Base-by-base conservation (phyloP, 1,140 invertebrate genomes). In the Drosophila guanche region DNA sequence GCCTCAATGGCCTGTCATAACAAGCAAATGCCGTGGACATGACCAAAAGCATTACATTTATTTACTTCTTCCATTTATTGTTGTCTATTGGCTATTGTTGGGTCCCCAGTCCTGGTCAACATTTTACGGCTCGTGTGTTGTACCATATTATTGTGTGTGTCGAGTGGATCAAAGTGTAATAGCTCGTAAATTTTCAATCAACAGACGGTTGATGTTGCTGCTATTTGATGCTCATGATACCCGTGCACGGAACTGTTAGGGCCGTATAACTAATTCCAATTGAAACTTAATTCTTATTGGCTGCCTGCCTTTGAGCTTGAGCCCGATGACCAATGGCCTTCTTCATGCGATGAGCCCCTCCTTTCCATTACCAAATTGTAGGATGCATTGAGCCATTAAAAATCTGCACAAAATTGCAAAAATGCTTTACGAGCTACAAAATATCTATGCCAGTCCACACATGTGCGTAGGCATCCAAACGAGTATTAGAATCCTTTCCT, bases 181-280 rank as follows among this genome's bases (percentile, higher is more conserved):
- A 71, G 77, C 71, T 80, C 60, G 71, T 76, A 76, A 76, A 80
- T 71, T 76, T 71, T 61, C 65, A 75, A 71, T 79, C 59, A 65
- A 67, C 23, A 29, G 46, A 14, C 61, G 8, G 37, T 46, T 43
- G 42, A 22, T 54, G 42, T 29, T 43, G 5, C 33, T 57, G 63
- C 42, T n/a, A 42, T 22, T 52, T 41, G 43, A 55, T 58, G 55
- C 37, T 43, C n/a, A n/a, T 47, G 16, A 47, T 10, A 43, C 46
- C 42, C 45, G 40, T 67, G 23, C 42, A 25, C n/a, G 33, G 25
- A 65, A 65, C 41, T 33, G 59, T 42, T 29, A 29, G 29, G 45
- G 25, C 22, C 40, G 62, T 48, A 56, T 56, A 48, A 37, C 45
- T 68, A 48, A 68, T 48, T 29, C 10, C 27, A 4, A 14, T 12